phyloP scores from a whole-genome alignment of 2,888 invertebrate species.

The Nemapogon koenigi region DNA sequence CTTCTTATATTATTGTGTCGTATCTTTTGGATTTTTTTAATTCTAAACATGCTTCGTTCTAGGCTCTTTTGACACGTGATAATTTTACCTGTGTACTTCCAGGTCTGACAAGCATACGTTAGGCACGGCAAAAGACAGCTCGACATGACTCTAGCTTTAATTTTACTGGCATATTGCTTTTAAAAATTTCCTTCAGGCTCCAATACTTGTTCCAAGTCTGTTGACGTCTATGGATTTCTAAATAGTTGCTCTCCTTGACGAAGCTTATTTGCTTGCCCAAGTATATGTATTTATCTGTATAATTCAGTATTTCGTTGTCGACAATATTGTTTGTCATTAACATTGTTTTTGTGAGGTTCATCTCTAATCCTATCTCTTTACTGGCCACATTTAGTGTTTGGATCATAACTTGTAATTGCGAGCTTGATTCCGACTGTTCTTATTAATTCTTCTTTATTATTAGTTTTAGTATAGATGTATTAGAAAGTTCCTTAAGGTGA shows the following conservation, averaged over 20 bases:
- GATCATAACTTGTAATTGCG: slow-evolving; percentile 7
- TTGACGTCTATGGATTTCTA: too few species aligned
- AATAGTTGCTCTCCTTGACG: too few species aligned
- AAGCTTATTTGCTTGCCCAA: too few species aligned
- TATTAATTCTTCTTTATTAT: too few species aligned
- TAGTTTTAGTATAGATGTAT: too few species aligned
- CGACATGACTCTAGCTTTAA: too few species aligned
- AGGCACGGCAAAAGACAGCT: slow-evolving; percentile 2
- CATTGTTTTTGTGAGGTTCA: slow-evolving; percentile 9
- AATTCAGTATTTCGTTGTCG: background rate
- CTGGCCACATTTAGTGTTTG: slow-evolving; percentile 5
- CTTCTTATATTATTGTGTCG: slow-evolving; percentile 2
- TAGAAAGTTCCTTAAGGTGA: too few species aligned
- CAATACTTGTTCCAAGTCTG: too few species aligned
- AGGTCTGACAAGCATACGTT: slow-evolving; percentile 10
- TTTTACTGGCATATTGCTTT: too few species aligned
- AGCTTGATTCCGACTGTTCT: slow-evolving; percentile 8
- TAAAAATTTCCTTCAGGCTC: too few species aligned
- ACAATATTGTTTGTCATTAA: slow-evolving; percentile 6
- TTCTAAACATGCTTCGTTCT: slow-evolving; percentile 8
- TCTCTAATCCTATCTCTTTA: slow-evolving; percentile 6
- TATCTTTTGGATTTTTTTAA: too few species aligned
- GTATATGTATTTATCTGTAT: slow-evolving; percentile 2
- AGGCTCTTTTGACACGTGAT: too few species aligned
- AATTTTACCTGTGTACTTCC: slow-evolving; percentile 1